Percentiles rank a stretch among this genome's conserved stretches.
Evolutionary conservation across 2,888 invertebrate species (phyloP).

Genomic region (Nudaria mundana): DNA sequence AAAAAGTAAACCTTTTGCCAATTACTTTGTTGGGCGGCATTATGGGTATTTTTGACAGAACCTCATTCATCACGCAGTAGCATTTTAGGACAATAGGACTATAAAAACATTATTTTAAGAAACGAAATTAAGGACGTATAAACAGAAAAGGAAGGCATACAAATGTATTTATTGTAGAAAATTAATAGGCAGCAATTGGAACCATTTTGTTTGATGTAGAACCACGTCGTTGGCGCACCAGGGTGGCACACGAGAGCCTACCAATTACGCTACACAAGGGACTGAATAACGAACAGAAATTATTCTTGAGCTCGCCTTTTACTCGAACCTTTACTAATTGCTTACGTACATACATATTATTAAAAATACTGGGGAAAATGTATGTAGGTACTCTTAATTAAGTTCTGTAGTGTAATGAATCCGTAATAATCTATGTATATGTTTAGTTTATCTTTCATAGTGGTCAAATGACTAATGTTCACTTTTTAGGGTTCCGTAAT

Average conservation of each 20-base stretch:
- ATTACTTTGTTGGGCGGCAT: too few relatives aligned
- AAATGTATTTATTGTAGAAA: constrained; percentile 50
- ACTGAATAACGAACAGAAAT: constrained; percentile 56
- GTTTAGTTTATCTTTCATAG: neutral
- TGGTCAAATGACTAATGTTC: neutral
- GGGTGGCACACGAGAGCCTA: constrained; percentile 40
- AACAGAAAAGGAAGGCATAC: constrained; percentile 40
- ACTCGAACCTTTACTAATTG: constrained; percentile 54
- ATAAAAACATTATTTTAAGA: too few relatives aligned
- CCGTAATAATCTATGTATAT: neutral
- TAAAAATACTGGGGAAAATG: constrained; percentile 22
- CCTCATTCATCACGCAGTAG: too few relatives aligned
- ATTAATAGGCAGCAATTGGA: constrained; percentile 54
- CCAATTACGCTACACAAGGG: constrained; percentile 50
- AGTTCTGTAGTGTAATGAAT: constrained; percentile 15
- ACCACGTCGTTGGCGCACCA: constrained; percentile 26
- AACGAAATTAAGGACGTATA: too few relatives aligned
- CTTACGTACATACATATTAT: constrained; percentile 32
- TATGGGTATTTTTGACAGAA: too few relatives aligned
- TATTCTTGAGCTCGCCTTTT: constrained; percentile 53
- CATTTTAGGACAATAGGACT: too few relatives aligned
- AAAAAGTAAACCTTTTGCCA: too few relatives aligned
- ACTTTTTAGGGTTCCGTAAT: neutral
- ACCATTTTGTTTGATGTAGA: constrained; percentile 51
- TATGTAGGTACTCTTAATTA: constrained; percentile 25